Conservation (phyloP, 2,888 invertebrate species). For the Conistra vaccinii region DNA sequence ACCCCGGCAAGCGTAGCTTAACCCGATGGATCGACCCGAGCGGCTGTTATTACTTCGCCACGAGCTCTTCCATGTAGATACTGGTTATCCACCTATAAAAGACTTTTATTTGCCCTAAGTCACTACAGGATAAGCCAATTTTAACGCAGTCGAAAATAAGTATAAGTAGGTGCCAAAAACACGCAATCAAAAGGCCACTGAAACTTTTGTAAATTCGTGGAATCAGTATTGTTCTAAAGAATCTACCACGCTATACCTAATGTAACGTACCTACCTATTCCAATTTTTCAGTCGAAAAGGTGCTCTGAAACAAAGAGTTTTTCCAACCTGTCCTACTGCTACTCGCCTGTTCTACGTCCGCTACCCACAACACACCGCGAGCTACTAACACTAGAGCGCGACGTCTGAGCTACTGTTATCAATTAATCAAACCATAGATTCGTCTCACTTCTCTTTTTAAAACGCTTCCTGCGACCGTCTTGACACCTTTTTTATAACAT, state of each 20-base stretch:
- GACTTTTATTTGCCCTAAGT: neutral
- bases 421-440: constrained; percentile 82
- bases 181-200: neutral
- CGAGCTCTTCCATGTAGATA: too few species aligned
- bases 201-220: neutral
- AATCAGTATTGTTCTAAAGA: neutral
- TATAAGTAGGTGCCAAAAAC: neutral
- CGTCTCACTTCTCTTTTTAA: constrained; percentile 77
- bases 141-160: neutral
- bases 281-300: neutral
- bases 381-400: constrained; percentile 65
- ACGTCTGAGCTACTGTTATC: constrained; percentile 79
- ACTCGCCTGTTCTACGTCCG: constrained; percentile 14
- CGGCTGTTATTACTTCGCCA: too few species aligned
- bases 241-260: neutral
- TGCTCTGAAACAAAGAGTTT: neutral
- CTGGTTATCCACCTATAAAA: neutral
- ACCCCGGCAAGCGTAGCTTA: too few species aligned
- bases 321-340: constrained; percentile 42
- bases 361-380: constrained; percentile 61
- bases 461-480: constrained; percentile 54
- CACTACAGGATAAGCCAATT: too few species aligned
- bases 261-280: too few species aligned
- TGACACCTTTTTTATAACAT: constrained; percentile 47
- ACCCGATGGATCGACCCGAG: too few species aligned